phyloP scores from a whole-genome alignment of 2,888 invertebrate genomes.

The Leptopilina drosophilae region DNA sequence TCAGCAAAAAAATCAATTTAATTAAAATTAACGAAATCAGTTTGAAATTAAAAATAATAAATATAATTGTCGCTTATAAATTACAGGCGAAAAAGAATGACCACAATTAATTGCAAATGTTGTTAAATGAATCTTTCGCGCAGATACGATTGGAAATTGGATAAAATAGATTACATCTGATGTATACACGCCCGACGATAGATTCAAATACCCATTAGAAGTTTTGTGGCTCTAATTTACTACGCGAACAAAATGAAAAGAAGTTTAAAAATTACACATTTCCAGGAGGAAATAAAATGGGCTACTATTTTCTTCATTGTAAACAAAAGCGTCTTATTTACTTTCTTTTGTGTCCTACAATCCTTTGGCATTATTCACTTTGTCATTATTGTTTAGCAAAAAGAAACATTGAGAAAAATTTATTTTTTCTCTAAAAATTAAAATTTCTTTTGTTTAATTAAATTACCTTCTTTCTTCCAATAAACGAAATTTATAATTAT shows the following conservation, averaged over 20 bases:
- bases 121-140: constrained; percentile 7
- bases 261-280: constrained; percentile 7
- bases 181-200: neutral
- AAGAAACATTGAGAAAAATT: too few species aligned
- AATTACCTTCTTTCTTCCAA: neutral
- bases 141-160: constrained; percentile 3
- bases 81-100: neutral
- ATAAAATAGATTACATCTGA: constrained; percentile 1
- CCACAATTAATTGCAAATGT: neutral
- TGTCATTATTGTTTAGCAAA: too few species aligned
- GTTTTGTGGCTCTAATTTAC: neutral
- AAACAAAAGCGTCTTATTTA: too few species aligned
- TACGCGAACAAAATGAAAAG: neutral
- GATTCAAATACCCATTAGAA: neutral
- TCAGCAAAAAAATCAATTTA: too few species aligned
- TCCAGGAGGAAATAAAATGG: neutral
- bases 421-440: too few species aligned
- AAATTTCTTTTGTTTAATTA: neutral
- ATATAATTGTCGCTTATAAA: neutral
- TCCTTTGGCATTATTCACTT: too few species aligned
- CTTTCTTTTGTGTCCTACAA: too few species aligned
- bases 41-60: neutral
- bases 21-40: too few species aligned
- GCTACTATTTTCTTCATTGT: too few species aligned
- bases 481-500: too few species aligned